Conservation (phyloP, 2,888 invertebrate genomes). For the Calliopum simillimum region DNA sequence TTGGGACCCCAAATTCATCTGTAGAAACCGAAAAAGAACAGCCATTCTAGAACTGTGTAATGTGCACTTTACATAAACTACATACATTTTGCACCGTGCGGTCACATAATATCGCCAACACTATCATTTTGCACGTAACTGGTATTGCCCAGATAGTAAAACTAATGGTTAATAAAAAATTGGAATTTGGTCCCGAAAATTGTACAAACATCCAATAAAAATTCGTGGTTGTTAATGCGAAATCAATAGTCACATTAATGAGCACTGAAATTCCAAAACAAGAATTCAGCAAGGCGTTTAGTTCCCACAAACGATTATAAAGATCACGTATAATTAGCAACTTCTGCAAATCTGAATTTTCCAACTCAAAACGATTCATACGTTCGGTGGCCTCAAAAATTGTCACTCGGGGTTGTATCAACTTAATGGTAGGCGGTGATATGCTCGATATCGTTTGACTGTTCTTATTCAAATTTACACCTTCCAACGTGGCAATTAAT, state of each 20-base stretch:
- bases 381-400: slow-evolving; percentile 16
- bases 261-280: slow-evolving; percentile 62
- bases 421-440: neutral
- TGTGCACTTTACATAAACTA: too few relatives aligned
- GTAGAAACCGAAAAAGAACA: too few relatives aligned
- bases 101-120: slow-evolving; percentile 60
- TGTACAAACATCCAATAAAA: slow-evolving; percentile 65
- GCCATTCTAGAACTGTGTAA: too few relatives aligned
- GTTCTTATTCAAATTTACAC: slow-evolving; percentile 45
- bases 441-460: neutral
- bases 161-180: slow-evolving; percentile 55
- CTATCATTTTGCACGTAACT: slow-evolving; percentile 59
- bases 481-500: slow-evolving; percentile 50
- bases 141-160: slow-evolving; percentile 59
- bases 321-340: slow-evolving; percentile 56
- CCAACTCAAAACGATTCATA: slow-evolving; percentile 32
- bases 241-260: slow-evolving; percentile 63
- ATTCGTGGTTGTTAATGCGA: slow-evolving; percentile 62
- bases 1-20: too few relatives aligned
- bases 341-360: slow-evolving; percentile 48
- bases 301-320: slow-evolving; percentile 61
- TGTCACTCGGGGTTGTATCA: slow-evolving; percentile 1
- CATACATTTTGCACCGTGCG: slow-evolving; percentile 61
- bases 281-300: slow-evolving; percentile 56
- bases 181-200: slow-evolving; percentile 50